Conservation (phyloP, 1,140 invertebrate genomes). For the Sycobia sp. region DNA sequence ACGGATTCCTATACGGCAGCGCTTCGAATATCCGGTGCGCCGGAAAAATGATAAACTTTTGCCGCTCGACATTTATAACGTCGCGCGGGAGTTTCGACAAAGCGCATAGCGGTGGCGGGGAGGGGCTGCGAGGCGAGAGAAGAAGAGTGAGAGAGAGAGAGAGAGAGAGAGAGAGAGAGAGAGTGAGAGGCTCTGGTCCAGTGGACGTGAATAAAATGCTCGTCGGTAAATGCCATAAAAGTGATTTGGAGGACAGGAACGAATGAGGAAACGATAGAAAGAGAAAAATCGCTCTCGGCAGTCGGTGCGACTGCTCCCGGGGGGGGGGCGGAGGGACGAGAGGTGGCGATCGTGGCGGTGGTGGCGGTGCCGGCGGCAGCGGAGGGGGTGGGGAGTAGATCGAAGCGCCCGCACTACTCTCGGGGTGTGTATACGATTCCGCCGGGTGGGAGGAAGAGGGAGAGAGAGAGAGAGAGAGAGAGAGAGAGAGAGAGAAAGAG, state of each 20-base stretch:
- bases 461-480: constrained; percentile 21
- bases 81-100: constrained; percentile 12
- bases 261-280: constrained; percentile 33
- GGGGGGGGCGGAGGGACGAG: constrained; percentile 14
- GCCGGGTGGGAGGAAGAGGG: constrained; percentile 23
- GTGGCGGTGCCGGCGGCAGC: constrained; percentile 24
- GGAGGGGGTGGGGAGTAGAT: too few relatives aligned
- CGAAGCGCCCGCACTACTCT: too few relatives aligned
- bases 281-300: constrained; percentile 30
- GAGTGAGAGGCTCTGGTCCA: constrained; percentile 2
- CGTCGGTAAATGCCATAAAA: constrained; percentile 34
- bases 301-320: too few relatives aligned
- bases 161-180: too few relatives aligned
- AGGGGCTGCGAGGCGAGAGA: too few relatives aligned
- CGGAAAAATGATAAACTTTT: constrained; percentile 31
- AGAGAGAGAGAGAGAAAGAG: constrained; percentile 6
- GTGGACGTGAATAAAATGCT: constrained; percentile 33
- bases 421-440: too few relatives aligned
- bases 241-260: constrained; percentile 34
- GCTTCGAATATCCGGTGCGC: constrained; percentile 18
- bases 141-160: too few relatives aligned
- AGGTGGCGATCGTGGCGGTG: too few relatives aligned
- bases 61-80: constrained; percentile 23
- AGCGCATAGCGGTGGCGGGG: too few relatives aligned
- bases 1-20: background rate